Evolutionary conservation across 2,797 vertebrate species (phyloP).

Genomic region (Hapalemur alaotrensis): DNA sequence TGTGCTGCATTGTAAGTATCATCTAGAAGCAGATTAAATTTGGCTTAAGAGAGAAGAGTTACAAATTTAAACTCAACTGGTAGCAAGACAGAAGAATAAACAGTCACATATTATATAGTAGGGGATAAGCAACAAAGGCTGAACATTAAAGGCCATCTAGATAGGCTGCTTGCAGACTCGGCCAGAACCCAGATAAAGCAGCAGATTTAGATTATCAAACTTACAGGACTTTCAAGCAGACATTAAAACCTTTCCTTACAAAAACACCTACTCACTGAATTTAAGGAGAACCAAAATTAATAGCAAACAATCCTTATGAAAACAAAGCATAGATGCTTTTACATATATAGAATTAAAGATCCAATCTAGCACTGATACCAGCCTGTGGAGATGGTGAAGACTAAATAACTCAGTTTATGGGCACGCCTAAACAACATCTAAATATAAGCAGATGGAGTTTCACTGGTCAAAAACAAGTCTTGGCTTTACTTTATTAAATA

Average conservation of each 20-base stretch:
- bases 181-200: conserved; percentile 45
- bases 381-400: background rate
- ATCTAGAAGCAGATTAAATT: conserved; percentile 30
- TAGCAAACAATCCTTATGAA: background rate
- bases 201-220: conserved; percentile 55
- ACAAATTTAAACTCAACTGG: conserved; percentile 44
- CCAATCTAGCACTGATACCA: background rate
- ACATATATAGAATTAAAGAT: conserved; percentile 7
- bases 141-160: conserved; percentile 54
- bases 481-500: conserved; percentile 71
- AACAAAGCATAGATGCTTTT: conserved; percentile 12
- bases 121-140: conserved; percentile 17
- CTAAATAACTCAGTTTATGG: conserved; percentile 21
- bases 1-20: background rate
- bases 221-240: conserved; percentile 50
- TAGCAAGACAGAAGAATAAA: conserved; percentile 4
- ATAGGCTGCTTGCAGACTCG: conserved; percentile 3
- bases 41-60: conserved; percentile 9
- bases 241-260: conserved; percentile 47
- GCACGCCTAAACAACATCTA: conserved; percentile 4
- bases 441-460: conserved; percentile 11
- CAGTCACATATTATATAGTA: background rate
- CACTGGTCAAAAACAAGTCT: conserved; percentile 59
- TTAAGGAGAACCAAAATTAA: conserved; percentile 42
- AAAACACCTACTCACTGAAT: conserved; percentile 23